A percentile compares a stretch with the other conserved stretches of the same genome.
Conservation (phyloP, 1,140 invertebrate species). For the Stratiolaelaps scimitus region DNA sequence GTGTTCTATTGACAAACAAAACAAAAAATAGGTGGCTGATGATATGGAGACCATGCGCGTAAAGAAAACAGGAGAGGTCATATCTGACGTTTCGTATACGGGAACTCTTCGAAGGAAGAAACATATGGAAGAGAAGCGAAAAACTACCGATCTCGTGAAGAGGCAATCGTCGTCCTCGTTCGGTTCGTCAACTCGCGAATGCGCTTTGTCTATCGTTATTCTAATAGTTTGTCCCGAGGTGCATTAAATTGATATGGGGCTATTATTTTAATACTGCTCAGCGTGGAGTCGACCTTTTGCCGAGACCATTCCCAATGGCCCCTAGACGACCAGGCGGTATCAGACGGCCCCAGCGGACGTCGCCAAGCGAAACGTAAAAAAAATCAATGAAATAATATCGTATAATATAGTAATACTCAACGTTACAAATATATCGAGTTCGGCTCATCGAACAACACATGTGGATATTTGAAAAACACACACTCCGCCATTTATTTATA, state of each 20-base stretch:
- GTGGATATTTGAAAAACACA: no score
- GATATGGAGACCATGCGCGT: conserved; percentile 7
- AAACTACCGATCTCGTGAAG: not conserved
- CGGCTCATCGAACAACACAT: no score
- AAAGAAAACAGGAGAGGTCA: conserved; percentile 3
- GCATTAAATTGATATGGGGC: not conserved
- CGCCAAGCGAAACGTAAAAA: no score
- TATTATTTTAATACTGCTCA: not conserved
- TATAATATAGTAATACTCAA: no score
- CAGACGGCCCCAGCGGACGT: no score
- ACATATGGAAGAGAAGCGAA: conserved; percentile 2
- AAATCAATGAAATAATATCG: no score
- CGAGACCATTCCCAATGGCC: not conserved
- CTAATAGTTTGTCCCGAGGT: not conserved
- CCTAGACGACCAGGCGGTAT: no score
- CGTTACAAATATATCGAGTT: no score
- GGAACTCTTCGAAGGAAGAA: conserved; percentile 1
- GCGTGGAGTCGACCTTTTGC: no score
- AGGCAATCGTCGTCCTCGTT: not conserved
- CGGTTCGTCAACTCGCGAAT: not conserved
- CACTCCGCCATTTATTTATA: no score
- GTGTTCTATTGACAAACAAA: no score
- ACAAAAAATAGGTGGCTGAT: conserved; percentile 10
- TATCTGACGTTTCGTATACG: conserved; percentile 6
- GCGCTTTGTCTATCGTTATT: not conserved